phyloP scores from a whole-genome alignment of 2,888 invertebrate genomes.

The Hyalella azteca region DNA sequence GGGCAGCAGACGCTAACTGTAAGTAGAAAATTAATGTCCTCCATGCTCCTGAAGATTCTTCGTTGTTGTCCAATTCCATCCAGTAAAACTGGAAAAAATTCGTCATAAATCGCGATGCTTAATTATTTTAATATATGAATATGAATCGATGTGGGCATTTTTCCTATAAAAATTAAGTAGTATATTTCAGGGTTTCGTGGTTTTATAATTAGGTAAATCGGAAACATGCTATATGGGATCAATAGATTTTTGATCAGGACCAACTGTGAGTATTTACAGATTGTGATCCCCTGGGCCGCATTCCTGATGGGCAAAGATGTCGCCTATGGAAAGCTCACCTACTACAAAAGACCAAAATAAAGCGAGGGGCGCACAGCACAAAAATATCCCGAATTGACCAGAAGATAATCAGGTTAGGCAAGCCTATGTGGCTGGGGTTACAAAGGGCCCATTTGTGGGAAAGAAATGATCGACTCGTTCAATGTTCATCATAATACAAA shows the following conservation, averaged over 20 bases:
- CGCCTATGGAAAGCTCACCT: background rate
- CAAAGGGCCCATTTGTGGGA: background rate
- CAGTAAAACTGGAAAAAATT: too few species aligned
- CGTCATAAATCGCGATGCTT: too few species aligned
- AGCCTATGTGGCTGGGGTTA: background rate
- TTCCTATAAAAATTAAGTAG: too few species aligned
- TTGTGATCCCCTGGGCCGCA: background rate
- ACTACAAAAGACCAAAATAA: slow-evolving; percentile 3
- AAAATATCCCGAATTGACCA: slow-evolving; percentile 11
- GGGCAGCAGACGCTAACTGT: background rate
- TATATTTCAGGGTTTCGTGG: too few species aligned
- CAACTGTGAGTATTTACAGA: slow-evolving; percentile 2
- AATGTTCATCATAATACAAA: too few species aligned
- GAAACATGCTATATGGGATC: too few species aligned
- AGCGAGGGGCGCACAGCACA: slow-evolving; percentile 21
- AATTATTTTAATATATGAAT: too few species aligned
- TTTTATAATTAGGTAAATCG: too few species aligned
- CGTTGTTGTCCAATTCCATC: too few species aligned
- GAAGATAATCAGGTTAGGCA: slow-evolving; percentile 30
- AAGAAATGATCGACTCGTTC: too few species aligned
- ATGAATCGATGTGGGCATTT: too few species aligned
- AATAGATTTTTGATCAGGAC: too few species aligned
- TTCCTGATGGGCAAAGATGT: background rate
- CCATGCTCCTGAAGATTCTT: background rate
- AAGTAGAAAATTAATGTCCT: slow-evolving; percentile 1